Evolutionary conservation across 2,888 invertebrate genomes (phyloP).

Genomic region (Sylvicola cinctus): DNA sequence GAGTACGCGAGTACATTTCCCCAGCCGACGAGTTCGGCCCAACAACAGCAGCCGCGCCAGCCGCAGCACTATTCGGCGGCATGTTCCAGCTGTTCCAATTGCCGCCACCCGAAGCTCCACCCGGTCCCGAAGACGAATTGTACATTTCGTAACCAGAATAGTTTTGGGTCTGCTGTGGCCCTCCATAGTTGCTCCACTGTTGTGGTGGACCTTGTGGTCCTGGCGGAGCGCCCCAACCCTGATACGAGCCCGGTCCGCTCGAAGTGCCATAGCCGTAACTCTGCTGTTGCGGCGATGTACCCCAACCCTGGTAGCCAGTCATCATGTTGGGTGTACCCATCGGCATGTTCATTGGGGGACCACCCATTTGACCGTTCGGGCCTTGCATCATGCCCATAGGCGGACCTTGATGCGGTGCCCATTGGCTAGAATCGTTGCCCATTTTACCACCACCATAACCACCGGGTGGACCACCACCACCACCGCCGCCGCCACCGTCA

Average conservation of each 20-base stretch:
- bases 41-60: slow-evolving; percentile 41
- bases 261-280: slow-evolving; percentile 60
- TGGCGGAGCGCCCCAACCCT: slow-evolving; percentile 70
- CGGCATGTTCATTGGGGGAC: slow-evolving; percentile 62
- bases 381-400: slow-evolving; percentile 70
- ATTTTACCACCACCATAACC: too few relatives aligned
- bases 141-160: slow-evolving; percentile 56
- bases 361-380: slow-evolving; percentile 65
- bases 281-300: slow-evolving; percentile 51
- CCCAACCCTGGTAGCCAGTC: slow-evolving; percentile 50
- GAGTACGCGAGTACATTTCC: slow-evolving; percentile 42
- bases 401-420: slow-evolving; percentile 57
- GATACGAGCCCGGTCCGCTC: slow-evolving; percentile 49
- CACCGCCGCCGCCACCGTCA: slow-evolving; percentile 47
- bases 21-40: too few relatives aligned
- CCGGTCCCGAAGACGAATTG: slow-evolving; percentile 29
- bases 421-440: slow-evolving; percentile 41
- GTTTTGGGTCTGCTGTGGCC: slow-evolving; percentile 54
- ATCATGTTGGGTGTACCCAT: slow-evolving; percentile 73
- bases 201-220: slow-evolving; percentile 57
- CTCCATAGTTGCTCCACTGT: slow-evolving; percentile 60
- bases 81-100: slow-evolving; percentile 68
- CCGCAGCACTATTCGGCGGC: slow-evolving; percentile 62
- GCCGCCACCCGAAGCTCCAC: slow-evolving; percentile 49
- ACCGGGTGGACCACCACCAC: too few relatives aligned